Conservation (phyloP, 92 coral and sea anemone genomes). For the Paragorgia papillata region DNA sequence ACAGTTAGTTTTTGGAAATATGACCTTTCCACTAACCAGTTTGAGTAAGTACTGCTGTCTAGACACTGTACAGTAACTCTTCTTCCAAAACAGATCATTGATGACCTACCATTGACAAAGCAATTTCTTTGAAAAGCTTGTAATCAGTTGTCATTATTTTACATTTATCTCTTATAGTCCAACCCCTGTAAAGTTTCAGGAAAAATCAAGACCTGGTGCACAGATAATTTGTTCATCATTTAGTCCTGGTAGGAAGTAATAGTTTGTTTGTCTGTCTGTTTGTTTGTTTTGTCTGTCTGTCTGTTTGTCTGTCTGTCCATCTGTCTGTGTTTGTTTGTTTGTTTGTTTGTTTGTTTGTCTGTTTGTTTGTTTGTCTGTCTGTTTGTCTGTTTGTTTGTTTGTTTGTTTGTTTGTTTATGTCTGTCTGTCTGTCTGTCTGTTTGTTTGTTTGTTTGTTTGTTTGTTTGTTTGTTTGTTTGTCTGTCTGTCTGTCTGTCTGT, state of each 20-base stretch:
- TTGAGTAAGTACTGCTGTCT: constrained; percentile 72
- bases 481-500: not conserved
- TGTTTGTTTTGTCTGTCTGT: too few relatives aligned
- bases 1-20: constrained; percentile 99
- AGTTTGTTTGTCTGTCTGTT: too few relatives aligned
- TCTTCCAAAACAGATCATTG: too few relatives aligned
- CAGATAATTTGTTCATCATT: constrained; percentile 99
- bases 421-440: not conserved
- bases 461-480: too few relatives aligned
- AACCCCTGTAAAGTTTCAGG: constrained; percentile 80
- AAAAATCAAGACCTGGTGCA: constrained; percentile 96
- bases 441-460: too few relatives aligned
- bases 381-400: not conserved
- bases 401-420: too few relatives aligned
- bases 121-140: too few relatives aligned
- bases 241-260: constrained; percentile 77
- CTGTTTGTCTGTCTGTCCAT: not conserved
- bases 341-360: not conserved
- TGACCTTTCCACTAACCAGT: constrained; percentile 69
- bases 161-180: constrained; percentile 47
- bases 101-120: too few relatives aligned
- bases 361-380: not conserved
- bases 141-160: not conserved
- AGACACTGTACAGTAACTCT: not conserved
- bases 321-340: too few relatives aligned